Base-by-base conservation (phyloP, 2,888 invertebrate species). In the Parnassius smintheus region DNA sequence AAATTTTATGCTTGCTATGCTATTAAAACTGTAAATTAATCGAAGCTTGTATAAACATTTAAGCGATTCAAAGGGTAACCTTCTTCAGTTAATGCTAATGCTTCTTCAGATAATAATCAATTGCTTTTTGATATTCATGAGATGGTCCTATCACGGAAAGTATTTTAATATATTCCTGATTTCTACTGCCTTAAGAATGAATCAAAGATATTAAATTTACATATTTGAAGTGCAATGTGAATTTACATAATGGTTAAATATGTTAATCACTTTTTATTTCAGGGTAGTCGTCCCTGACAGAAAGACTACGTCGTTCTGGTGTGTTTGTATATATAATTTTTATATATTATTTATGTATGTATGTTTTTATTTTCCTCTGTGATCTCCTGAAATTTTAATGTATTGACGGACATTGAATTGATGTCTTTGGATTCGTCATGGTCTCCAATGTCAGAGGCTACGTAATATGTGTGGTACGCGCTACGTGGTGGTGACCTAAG, bases 71-170 rank as follows among this genome's bases (percentile, higher is more conserved):
- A 50, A 54, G 35, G 13, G 48, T 22, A 22, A 12, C 59, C 53
- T 9, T 48, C 48, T 60, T 61, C 55, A 49, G 41, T 11, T 60
- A 60, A 60, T 60, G 60, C 54, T n/a, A n/a, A n/a, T n/a, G n/a
- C n/a, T n/a, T n/a, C n/a, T n/a, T n/a, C n/a, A n/a, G n/a, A n/a
- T n/a, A n/a, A n/a, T n/a, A n/a, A n/a, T n/a, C 54, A 49, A 60
- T 60, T n/a, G 60, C 48, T 49, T 48, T 60, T 55, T 49, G 54
- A 49, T 60, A 55, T 60, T 60, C 60, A 55, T 60, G 60, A 60
- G 18, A n/a, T 25, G 12, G 22, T 10, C 48, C 49, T 55, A 60
- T 60, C 18, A 48, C 3, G 8, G 48, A 13, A 49, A 55, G 9
- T 18, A 49, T 53, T 22, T 54, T 49, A 54, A 60, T 60, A 55